A percentile compares a stretch with the other conserved stretches of the same genome.
Conservation (phyloP, 2,888 invertebrate genomes). For the Cotesia congregata region DNA sequence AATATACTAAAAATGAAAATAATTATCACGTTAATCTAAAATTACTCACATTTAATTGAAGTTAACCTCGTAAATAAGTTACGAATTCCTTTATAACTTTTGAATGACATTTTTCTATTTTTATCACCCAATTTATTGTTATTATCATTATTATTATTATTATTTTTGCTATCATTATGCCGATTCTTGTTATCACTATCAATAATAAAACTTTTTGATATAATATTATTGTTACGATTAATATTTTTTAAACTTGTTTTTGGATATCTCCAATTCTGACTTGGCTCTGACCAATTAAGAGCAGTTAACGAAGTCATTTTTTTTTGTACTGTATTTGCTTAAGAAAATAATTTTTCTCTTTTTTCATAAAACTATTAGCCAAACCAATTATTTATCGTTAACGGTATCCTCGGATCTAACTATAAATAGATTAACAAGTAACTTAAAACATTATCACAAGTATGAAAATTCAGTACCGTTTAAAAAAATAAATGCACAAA, state of each 20-base stretch:
- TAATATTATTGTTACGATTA: slow-evolving; percentile 29
- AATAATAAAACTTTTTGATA: slow-evolving; percentile 24
- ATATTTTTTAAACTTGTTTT: slow-evolving; percentile 48
- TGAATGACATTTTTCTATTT: slow-evolving; percentile 58
- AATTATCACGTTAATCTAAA: slow-evolving; percentile 2
- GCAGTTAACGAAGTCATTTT: slow-evolving; percentile 64
- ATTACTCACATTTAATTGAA: slow-evolving; percentile 64
- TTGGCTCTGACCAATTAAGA: slow-evolving; percentile 65
- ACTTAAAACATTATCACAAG: not conserved
- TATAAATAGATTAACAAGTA: not conserved
- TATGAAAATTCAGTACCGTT: not conserved
- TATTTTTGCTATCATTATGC: slow-evolving; percentile 41
- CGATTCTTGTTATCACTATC: not conserved
- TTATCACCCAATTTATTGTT: slow-evolving; percentile 45
- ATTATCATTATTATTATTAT: not conserved
- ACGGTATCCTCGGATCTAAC: not conserved
- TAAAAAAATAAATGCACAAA: not conserved
- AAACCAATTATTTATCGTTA: not conserved
- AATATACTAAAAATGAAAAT: not conserved
- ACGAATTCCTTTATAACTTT: slow-evolving; percentile 66
- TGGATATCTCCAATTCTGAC: slow-evolving; percentile 66
- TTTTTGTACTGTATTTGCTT: not conserved
- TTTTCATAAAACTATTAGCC: not conserved
- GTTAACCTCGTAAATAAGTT: slow-evolving; percentile 63
- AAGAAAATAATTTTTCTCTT: not conserved